Percentiles rank a stretch among this genome's conserved stretches.
Evolutionary conservation across 2,888 invertebrate genomes (phyloP).

Genomic region (Torymus aiolomorphi): DNA sequence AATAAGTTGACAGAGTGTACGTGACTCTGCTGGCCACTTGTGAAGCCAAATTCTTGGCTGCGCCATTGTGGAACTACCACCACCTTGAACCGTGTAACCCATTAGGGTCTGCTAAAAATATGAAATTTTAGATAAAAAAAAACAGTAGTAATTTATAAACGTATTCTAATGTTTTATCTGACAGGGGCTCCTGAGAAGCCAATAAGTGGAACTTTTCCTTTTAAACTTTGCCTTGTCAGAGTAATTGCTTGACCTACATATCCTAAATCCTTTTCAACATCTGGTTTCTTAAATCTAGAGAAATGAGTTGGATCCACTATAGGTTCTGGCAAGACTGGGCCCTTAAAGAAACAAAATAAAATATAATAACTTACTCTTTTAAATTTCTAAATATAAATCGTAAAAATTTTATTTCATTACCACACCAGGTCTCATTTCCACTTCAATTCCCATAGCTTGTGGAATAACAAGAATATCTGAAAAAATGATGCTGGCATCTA

Average conservation of each 20-base stretch:
- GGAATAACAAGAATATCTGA: slow-evolving; percentile 98
- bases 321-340: slow-evolving; percentile 93
- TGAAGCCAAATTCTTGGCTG: slow-evolving; percentile 94
- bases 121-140: not conserved
- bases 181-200: slow-evolving; percentile 97
- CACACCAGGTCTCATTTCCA: slow-evolving; percentile 93
- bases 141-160: too few relatives aligned
- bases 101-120: slow-evolving; percentile 90
- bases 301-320: slow-evolving; percentile 79
- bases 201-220: slow-evolving; percentile 94
- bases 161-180: slow-evolving; percentile 60
- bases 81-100: slow-evolving; percentile 99
- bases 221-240: slow-evolving; percentile 90
- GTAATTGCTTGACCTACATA: slow-evolving; percentile 97
- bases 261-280: slow-evolving; percentile 84
- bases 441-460: slow-evolving; percentile 93
- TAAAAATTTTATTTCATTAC: slow-evolving; percentile 76
- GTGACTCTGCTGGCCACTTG: slow-evolving; percentile 86
- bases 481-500: slow-evolving; percentile 99
- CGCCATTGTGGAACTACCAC: slow-evolving; percentile 93
- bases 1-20: slow-evolving; percentile 84
- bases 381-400: slow-evolving; percentile 62
- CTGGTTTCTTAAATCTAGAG: slow-evolving; percentile 74
- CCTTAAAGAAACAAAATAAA: slow-evolving; percentile 78
- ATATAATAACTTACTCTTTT: slow-evolving; percentile 16